Conservation (phyloP, 2,888 invertebrate species). For the Oligia fasciuncula region DNA sequence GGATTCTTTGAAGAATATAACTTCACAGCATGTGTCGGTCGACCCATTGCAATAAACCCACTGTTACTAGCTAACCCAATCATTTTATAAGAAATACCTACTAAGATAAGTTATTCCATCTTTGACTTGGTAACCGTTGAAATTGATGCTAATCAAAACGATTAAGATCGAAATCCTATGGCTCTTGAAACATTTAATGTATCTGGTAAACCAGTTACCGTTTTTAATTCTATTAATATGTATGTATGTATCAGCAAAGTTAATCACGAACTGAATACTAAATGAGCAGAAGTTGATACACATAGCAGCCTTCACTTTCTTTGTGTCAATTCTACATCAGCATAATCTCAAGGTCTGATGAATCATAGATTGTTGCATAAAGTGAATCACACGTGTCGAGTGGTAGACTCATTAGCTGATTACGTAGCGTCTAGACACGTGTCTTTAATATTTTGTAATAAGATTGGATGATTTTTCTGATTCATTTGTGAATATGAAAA, state of each 20-base stretch:
- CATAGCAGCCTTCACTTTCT: constrained; percentile 58
- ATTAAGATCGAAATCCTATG: not conserved
- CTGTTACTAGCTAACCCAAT: not conserved
- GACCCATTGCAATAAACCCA: not conserved
- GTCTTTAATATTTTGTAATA: constrained; percentile 36
- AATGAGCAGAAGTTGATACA: constrained; percentile 50
- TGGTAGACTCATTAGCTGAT: constrained; percentile 44
- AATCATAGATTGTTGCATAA: constrained; percentile 62
- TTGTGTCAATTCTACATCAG: constrained; percentile 50
- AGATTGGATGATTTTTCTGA: constrained; percentile 23
- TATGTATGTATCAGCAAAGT: constrained; percentile 40
- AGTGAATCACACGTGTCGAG: constrained; percentile 57
- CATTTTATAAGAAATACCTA: not conserved
- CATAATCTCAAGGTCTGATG: constrained; percentile 54
- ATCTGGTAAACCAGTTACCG: constrained; percentile 26
- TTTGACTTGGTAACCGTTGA: not conserved
- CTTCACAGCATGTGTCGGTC: constrained; percentile 6
- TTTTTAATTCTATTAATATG: constrained; percentile 44
- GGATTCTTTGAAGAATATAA: constrained; percentile 25
- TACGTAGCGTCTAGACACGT: constrained; percentile 56
- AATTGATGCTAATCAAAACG: not conserved
- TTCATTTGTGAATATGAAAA: constrained; percentile 11
- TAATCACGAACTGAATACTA: constrained; percentile 45
- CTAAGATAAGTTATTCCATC: not conserved
- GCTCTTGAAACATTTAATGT: not conserved